Percentiles rank a stretch among this genome's conserved stretches.
Conservation (phyloP, 1,140 invertebrate species). For the Bicyclus anynana region DNA sequence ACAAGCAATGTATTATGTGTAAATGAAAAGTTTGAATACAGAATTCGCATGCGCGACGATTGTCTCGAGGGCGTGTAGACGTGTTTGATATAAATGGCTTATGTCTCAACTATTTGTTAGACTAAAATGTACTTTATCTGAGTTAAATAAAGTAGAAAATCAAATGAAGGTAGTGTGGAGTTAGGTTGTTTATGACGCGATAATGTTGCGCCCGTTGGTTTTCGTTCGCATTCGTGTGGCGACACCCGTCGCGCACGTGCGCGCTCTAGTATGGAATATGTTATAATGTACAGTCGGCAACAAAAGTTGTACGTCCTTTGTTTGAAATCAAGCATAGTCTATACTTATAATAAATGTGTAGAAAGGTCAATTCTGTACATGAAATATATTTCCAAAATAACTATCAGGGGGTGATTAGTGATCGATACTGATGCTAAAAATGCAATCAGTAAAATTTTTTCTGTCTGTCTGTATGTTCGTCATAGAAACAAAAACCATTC, state of each 20-base stretch:
- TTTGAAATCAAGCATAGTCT: not conserved
- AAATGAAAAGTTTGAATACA: conserved; percentile 8
- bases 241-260: conserved; percentile 43
- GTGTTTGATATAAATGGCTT: conserved; percentile 8
- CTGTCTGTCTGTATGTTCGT: no score
- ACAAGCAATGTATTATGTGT: conserved; percentile 27
- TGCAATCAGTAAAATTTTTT: no score
- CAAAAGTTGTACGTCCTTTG: conserved; percentile 14
- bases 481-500: no score
- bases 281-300: conserved; percentile 28
- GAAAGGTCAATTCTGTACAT: no score
- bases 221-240: conserved; percentile 41
- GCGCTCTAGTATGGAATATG: conserved; percentile 26
- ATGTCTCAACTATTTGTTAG: not conserved
- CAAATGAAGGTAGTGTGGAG: not conserved
- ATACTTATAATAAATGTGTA: no score
- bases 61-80: conserved; percentile 45
- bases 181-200: conserved; percentile 2
- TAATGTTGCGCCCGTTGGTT: conserved; percentile 21
- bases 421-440: no score
- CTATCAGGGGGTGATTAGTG: no score
- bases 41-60: conserved; percentile 41
- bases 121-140: conserved; percentile 10
- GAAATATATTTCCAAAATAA: no score
- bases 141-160: conserved; percentile 7